Base-by-base conservation (phyloP, 2,888 invertebrate genomes). In the Dusona sp. region DNA sequence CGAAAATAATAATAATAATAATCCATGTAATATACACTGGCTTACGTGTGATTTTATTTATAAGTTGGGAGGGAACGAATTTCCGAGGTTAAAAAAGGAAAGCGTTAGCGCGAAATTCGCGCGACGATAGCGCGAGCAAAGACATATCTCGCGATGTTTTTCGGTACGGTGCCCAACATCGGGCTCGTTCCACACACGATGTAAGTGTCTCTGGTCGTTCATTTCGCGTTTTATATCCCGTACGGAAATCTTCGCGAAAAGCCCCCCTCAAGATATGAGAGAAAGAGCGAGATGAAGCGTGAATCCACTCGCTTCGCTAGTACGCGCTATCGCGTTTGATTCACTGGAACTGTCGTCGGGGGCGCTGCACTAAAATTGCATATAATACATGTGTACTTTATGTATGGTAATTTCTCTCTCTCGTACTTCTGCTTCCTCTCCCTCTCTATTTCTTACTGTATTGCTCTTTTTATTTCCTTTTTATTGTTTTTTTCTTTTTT, bases 141-240 rank as follows among this genome's bases (percentile, higher is more conserved):
- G 79, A 83, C 80, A 77, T 81, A 81, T 81, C 74, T 86, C 80
- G 81, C 22, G 54, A 77, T 75, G 77, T 80, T 83, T 73, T 83
- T 83, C 82, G 82, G 79, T 85, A 33, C 72, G 74, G 29, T 42
- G 54, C 75, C 38, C 78, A 70, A 65, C 57, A 48, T 36, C 64
- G 42, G 74, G 51, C 85, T 83, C 78, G 72, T 75, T 82, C 87
- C 79, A 77, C 79, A 79, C 78, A 68, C 83, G 85, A 79, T 80
- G 87, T 84, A 82, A 84, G 81, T 84, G 90, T 90, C 90, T 90
- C 90, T 90, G 91, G 91, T 92, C 90, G 93, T 94, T 91, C 91
- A 93, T 94, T 94, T 90, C 88, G 90, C 91, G 90, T 93, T 94
- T 94, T 93, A 94, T 93, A 93, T 93, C 92, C 91, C 72, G 88